phyloP scores from a whole-genome alignment of 2,888 invertebrate genomes.

The Anticlea derivata region DNA sequence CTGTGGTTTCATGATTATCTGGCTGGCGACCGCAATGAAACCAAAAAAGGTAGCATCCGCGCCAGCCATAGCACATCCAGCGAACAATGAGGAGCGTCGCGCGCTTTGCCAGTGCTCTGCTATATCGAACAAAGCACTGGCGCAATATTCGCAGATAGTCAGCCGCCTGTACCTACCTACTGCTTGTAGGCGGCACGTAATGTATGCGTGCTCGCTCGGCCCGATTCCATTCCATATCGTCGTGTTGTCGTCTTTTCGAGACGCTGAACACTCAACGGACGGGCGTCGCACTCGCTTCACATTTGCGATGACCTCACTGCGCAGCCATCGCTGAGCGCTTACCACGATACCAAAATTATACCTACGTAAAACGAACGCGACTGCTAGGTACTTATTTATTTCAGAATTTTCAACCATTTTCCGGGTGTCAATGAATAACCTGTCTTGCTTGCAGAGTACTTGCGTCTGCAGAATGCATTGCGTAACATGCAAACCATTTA shows the following conservation, averaged over 20 bases:
- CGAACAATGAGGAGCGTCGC: slow-evolving; percentile 63
- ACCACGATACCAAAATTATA: slow-evolving; percentile 56
- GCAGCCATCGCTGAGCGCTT: slow-evolving; percentile 43
- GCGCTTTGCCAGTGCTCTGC: slow-evolving; percentile 52
- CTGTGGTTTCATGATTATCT: slow-evolving; percentile 34
- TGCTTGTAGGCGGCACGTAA: slow-evolving; percentile 73
- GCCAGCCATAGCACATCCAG: slow-evolving; percentile 61
- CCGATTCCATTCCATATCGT: slow-evolving; percentile 58
- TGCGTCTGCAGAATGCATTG: slow-evolving; percentile 2
- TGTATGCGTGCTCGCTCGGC: slow-evolving; percentile 69
- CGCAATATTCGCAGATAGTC: slow-evolving; percentile 64
- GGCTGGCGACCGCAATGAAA: slow-evolving; percentile 58
- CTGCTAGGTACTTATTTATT: slow-evolving; percentile 17
- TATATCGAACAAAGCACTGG: slow-evolving; percentile 59
- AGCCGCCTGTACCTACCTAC: slow-evolving; percentile 35
- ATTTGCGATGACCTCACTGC: slow-evolving; percentile 64
- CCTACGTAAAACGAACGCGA: slow-evolving; percentile 40
- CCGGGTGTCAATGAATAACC: slow-evolving; percentile 1
- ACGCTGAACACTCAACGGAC: slow-evolving; percentile 46
- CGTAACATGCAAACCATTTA: slow-evolving; percentile 9
- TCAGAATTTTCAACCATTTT: slow-evolving; percentile 17
- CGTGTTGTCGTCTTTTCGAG: slow-evolving; percentile 58
- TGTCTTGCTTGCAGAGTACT: background rate
- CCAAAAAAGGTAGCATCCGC: slow-evolving; percentile 77
- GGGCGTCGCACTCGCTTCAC: slow-evolving; percentile 62